Evolutionary conservation across 2,113 vertebrate genomes (phyloP), one percentile per base, ranked within the genome.

Genomic region (Ursus arctos): DNA sequence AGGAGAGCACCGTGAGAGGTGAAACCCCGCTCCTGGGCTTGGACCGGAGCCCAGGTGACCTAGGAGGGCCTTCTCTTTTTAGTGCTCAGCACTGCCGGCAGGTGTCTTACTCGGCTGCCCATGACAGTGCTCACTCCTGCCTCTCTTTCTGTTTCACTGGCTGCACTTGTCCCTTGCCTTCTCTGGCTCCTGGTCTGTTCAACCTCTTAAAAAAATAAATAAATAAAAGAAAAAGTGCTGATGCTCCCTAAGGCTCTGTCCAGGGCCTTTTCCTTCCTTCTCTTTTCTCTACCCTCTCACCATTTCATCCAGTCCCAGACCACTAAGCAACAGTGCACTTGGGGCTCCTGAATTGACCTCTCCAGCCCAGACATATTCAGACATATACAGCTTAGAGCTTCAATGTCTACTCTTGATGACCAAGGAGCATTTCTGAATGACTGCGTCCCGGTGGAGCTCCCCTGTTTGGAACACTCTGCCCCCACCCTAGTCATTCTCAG

Each of bases 101-200:
- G 4, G 9, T 19, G 31, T 59, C 53, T 19, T 36, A 26, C 85
- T 33, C 33, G 43, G 43, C 43, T 43, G 43, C 43, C 43, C 33
- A 1, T 6, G 12, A 26, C 14, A 36, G 11, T 2, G 1, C 11
- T 57, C 0, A 0, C n/a, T 16, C 43, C 57, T 15, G 11, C 21
- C 33, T 63, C 36, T 16, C 65, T 36, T 76, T 14, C 80, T 18
- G 2, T 15, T 5, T 28, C 7, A 0, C 49, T 21, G 26, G 26
- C 24, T 59, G 33, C 1, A 86, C 49, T 57, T 51, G 16, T 15
- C 65, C 12, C 18, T 15, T 19, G 71, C 49, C 19, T 69, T 57
- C 28, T 28, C 55, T 47, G n/a, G 10, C 9, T 81, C 47, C 28
- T 24, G 3, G 4, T 22, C 53, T 15, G 18, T 28, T 57, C 92